A percentile compares a stretch with the other conserved stretches of the same genome.
These are phyloP conservation scores for Steinernema scapterisci DNA, from an alignment of 2,888 invertebrate species.

Conservation along the genomic window DNA sequence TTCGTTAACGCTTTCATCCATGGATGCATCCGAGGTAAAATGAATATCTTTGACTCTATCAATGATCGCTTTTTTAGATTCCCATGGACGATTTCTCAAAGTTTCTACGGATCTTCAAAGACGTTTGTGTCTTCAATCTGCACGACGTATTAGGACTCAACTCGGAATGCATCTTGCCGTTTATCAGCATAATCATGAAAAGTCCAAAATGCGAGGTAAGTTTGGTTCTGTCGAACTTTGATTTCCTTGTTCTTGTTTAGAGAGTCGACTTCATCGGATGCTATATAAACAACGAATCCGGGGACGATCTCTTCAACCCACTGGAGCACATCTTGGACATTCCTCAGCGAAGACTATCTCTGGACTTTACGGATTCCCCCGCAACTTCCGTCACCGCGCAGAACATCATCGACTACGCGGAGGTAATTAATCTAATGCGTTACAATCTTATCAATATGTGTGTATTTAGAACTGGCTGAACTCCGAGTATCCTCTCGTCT, in stretches of 20 bases:
- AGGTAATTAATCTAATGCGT: not conserved
- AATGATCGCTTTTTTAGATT: constrained; percentile 4
- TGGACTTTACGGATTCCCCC: constrained; percentile 5
- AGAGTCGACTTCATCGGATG: constrained; percentile 20
- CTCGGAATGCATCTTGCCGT: not conserved
- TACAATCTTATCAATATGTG: not conserved
- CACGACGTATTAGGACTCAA: constrained; percentile 17
- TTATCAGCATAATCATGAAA: not conserved
- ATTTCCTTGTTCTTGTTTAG: not conserved
- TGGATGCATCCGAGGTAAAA: not conserved
- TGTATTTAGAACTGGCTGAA: not conserved
- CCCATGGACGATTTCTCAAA: not conserved
- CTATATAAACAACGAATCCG: not conserved
- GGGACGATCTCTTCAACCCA: not conserved
- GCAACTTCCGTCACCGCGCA: not conserved
- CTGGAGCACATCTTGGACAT: not conserved
- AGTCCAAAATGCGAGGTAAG: not conserved
- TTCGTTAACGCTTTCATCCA: not conserved
- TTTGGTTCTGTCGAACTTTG: not conserved
- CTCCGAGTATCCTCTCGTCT: constrained; percentile 2
- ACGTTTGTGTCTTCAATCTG: not conserved
- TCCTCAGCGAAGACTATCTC: not conserved
- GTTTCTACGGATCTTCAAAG: not conserved
- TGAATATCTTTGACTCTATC: not conserved
- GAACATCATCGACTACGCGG: not conserved